Evolutionary conservation across 2,797 vertebrate genomes (phyloP), one percentile per base, ranked within the genome.

Genomic region (Cirrhinus molitorella): DNA sequence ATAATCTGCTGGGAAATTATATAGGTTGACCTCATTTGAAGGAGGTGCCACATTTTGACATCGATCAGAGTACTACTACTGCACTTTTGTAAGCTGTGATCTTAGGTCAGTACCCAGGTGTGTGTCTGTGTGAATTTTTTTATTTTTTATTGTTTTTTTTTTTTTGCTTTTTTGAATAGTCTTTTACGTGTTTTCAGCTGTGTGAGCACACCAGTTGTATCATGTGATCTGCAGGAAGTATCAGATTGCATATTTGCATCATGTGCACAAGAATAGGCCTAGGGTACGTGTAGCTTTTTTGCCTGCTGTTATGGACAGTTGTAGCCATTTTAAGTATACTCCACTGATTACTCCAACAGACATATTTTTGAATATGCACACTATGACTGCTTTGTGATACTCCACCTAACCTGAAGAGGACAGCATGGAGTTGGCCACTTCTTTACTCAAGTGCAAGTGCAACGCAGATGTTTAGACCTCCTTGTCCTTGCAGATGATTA

Each of bases 1-100:
- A 53, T 80, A 40, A 61, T 87, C 80, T 71, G 19, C 71, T 49
- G 81, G 76, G 72, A 45, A 21, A 16, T 79, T 16, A 53, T 37
- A 28, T n/a, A 57, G 45, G 66, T 78, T 61, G 19, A 19, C 7
- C 37, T 34, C 3, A 49, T 28, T 31, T 12, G 55, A 67, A 77
- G 77, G 57, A 82, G 78, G 83, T 82, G 74, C 72, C 19, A 79
- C 77, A 34, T 55, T 61, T 23, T 47, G 17, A 28, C n/a, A 19
- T 57, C n/a, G 25, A 74, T 28, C 51, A 47, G n/a, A 71, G 9
- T 71, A 25, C 2, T n/a, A 11, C 11, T 28, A 4, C 4, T 47
- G 23, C 3, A 11, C 28, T 31, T 72, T 31, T 31, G 3, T 49
- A 28, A n/a, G 5, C 11, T 37, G 11, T 53, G 28, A 5, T 2